phyloP scores from a whole-genome alignment of 2,888 invertebrate genomes.

The Sarcophaga variegata region DNA sequence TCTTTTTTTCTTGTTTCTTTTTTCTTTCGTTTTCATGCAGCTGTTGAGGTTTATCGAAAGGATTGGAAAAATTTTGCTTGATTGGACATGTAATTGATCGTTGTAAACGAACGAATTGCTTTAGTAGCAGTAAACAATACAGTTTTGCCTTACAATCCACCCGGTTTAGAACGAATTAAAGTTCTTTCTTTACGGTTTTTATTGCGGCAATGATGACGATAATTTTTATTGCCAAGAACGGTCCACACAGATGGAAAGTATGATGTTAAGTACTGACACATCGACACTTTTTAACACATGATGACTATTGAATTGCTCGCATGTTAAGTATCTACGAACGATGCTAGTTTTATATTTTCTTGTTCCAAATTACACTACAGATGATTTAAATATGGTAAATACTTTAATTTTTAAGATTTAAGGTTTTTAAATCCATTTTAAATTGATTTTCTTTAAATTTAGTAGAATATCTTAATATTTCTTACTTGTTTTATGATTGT shows the following conservation, averaged over 20 bases:
- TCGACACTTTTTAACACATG: slow-evolving; percentile 47
- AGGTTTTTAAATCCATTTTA: no score
- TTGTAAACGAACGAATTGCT: slow-evolving; percentile 68
- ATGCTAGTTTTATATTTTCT: no score
- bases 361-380: no score
- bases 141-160: background rate
- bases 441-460: no score
- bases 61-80: slow-evolving; percentile 73
- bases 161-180: background rate
- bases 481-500: no score
- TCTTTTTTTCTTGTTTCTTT: background rate
- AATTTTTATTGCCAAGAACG: slow-evolving; percentile 4
- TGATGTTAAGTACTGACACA: slow-evolving; percentile 57
- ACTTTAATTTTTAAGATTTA: no score
- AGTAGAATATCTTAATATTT: no score
- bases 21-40: slow-evolving; percentile 23
- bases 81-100: slow-evolving; percentile 81
- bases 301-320: slow-evolving; percentile 23
- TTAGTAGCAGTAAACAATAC: slow-evolving; percentile 37
- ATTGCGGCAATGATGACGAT: slow-evolving; percentile 4
- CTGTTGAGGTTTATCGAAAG: slow-evolving; percentile 37
- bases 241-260: background rate
- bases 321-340: no score
- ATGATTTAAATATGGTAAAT: no score
- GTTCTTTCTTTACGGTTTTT: slow-evolving; percentile 8